Percentiles rank a stretch among this genome's conserved stretches.
phyloP scores from a whole-genome alignment of 2,888 invertebrate genomes.

The Hartigia nigra region DNA sequence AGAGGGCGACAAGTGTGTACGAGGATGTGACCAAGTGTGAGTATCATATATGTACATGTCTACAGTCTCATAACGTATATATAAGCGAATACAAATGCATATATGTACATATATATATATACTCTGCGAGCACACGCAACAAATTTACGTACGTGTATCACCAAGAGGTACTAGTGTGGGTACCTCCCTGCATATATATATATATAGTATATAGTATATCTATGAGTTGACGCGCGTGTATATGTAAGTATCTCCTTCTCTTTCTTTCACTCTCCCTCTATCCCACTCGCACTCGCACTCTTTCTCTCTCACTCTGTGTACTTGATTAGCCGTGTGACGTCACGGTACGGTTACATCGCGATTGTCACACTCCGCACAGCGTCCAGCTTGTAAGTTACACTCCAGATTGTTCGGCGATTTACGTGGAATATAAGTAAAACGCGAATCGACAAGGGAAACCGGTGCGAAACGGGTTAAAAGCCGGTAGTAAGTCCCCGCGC shows the following conservation, averaged over 20 bases:
- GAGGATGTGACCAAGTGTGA: not conserved
- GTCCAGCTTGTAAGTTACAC: not conserved
- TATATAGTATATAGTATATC: not conserved
- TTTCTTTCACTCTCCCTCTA: slow-evolving; percentile 4
- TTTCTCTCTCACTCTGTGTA: slow-evolving; percentile 46
- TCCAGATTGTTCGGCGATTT: not conserved
- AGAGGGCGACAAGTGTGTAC: not conserved
- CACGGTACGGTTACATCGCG: slow-evolving; percentile 62
- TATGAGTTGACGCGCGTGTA: not conserved
- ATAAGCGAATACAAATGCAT: not conserved
- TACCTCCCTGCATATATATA: not conserved
- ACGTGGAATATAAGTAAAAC: slow-evolving; percentile 3
- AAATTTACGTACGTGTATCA: not conserved
- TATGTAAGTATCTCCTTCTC: not conserved
- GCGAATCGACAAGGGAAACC: slow-evolving; percentile 22
- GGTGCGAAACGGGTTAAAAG: slow-evolving; percentile 18
- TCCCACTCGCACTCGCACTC: slow-evolving; percentile 20
- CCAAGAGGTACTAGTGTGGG: not conserved
- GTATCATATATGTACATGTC: not conserved
- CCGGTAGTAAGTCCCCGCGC: slow-evolving; percentile 31
- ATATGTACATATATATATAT: not conserved
- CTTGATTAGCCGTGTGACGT: slow-evolving; percentile 63
- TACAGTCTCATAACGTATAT: not conserved
- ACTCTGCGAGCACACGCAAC: not conserved
- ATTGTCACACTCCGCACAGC: slow-evolving; percentile 50